phyloP scores from a whole-genome alignment of 2,888 invertebrate species.

The Pediacus dermestoides region DNA sequence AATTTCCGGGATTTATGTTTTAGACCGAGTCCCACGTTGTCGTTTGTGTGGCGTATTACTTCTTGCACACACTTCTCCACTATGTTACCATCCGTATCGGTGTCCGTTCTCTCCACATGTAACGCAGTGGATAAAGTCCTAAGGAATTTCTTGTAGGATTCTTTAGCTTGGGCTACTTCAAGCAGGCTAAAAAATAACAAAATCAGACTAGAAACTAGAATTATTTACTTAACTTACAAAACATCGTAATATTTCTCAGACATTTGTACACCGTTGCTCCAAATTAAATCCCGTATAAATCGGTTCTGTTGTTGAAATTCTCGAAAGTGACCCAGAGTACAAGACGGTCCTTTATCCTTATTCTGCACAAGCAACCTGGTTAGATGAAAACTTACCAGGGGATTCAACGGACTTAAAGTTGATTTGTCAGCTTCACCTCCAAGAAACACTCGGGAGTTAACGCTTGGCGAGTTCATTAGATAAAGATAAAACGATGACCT shows the following conservation, averaged over 20 bases:
- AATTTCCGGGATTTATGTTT: conserved; percentile 26
- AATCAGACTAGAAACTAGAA: neutral
- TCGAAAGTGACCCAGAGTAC: conserved; percentile 42
- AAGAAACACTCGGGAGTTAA: conserved; percentile 26
- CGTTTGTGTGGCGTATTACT: too few relatives aligned
- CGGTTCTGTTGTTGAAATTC: conserved; percentile 53
- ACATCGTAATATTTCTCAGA: conserved; percentile 50
- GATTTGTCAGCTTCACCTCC: conserved; percentile 11
- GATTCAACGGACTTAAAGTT: conserved; percentile 25
- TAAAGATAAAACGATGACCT: conserved; percentile 32
- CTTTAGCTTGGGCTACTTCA: conserved; percentile 27
- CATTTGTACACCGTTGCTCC: conserved; percentile 59
- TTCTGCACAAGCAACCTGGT: conserved; percentile 31
- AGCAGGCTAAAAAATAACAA: conserved; percentile 25
- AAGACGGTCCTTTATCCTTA: conserved; percentile 4
- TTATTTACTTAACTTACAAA: conserved; percentile 50
- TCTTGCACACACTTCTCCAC: too few relatives aligned
- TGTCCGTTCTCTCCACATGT: conserved; percentile 10
- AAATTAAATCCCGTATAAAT: conserved; percentile 55
- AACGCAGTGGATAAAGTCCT: conserved; percentile 19
- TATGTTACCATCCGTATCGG: too few relatives aligned
- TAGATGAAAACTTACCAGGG: conserved; percentile 27
- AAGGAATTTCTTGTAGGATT: conserved; percentile 26
- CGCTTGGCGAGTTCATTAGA: conserved; percentile 34
- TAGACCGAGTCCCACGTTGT: conserved; percentile 14